phyloP scores from a whole-genome alignment of 2,797 vertebrate genomes.

The Sternarchorhynchus goeldii region DNA sequence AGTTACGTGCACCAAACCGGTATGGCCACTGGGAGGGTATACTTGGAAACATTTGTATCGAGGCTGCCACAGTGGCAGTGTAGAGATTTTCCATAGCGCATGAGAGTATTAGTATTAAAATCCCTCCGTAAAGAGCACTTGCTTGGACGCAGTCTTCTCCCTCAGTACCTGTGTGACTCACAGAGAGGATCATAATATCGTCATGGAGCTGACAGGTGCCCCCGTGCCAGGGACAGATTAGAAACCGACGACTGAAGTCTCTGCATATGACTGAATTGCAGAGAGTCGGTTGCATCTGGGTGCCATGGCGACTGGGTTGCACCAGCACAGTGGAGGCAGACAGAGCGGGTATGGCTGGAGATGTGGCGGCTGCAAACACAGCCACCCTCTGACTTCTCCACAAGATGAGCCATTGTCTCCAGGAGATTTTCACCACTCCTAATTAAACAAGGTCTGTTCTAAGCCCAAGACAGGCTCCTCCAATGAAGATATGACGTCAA shows the following conservation, averaged over 20 bases:
- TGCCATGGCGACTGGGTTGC: constrained; percentile 54
- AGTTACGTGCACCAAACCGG: constrained; percentile 5
- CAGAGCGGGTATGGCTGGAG: constrained; percentile 25
- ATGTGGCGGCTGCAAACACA: constrained; percentile 52
- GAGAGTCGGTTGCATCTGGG: constrained; percentile 51
- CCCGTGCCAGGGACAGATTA: constrained; percentile 49
- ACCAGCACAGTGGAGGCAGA: constrained; percentile 36
- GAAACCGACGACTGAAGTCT: constrained; percentile 52
- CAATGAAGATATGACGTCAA: background rate
- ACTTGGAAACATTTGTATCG: constrained; percentile 34
- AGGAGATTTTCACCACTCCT: constrained; percentile 39
- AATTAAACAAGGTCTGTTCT: constrained; percentile 35
- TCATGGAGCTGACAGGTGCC: constrained; percentile 38
- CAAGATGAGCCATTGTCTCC: constrained; percentile 46
- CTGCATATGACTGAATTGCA: constrained; percentile 51
- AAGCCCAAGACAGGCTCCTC: constrained; percentile 1
- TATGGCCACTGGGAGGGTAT: constrained; percentile 14
- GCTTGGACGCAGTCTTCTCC: constrained; percentile 41
- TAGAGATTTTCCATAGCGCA: constrained; percentile 45
- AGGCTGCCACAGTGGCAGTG: constrained; percentile 24
- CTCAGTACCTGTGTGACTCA: constrained; percentile 54
- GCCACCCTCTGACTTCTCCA: constrained; percentile 53
- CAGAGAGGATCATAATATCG: constrained; percentile 51
- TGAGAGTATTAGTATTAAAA: constrained; percentile 48
- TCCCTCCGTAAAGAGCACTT: constrained; percentile 41